Base-by-base conservation (phyloP, 2,113 vertebrate species). In the Myotis davidii region DNA sequence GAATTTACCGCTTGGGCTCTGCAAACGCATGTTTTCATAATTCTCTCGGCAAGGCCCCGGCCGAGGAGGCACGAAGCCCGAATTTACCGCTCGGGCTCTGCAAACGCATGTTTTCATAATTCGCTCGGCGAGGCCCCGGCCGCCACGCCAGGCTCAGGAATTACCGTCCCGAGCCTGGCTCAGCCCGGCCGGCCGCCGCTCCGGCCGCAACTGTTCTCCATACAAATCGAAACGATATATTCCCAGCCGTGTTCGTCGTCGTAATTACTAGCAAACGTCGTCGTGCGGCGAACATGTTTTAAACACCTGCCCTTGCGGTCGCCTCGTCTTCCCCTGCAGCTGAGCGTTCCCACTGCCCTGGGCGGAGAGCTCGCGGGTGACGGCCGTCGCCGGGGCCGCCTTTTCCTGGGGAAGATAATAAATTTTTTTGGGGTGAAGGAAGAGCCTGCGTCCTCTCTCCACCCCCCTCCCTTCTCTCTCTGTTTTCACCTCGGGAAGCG, bases 171-270 rank as follows among this genome's bases (percentile, higher is more conserved):
- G 92, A 97, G 95, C 96, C 91, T 88, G 97, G 98, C 97, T 97
- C 98, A 97, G 98, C 97, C 98, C 96, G 95, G 39, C 39, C 45
- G 88, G 88, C 95, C 21, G 85, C 93, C 94, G 34, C 74, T 18
- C 50, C 96, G 97, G 70, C 90, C 96, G 88, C 97, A 82, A 98
- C 97, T 95, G 94, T 97, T 98, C 98, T 97, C 97, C 97, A 96
- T 97, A 97, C 98, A 98, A 98, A 98, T 97, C 97, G 98, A 98
- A 98, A 98, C 97, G 92, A 98, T 98, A 98, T 98, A 98, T 98
- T 98, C 98, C 90, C 94, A 97, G 95, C 93, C 50, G 95, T 98
- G 96, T 96, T 78, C 92, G 76, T 64, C 74, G 94, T 98, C 98
- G 98, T 98, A 98, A 97, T 98, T 98, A 98, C 96, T 96, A 97